Evolutionary conservation across 2,797 vertebrate species (phyloP).

Genomic region (Caiman crocodilus): DNA sequence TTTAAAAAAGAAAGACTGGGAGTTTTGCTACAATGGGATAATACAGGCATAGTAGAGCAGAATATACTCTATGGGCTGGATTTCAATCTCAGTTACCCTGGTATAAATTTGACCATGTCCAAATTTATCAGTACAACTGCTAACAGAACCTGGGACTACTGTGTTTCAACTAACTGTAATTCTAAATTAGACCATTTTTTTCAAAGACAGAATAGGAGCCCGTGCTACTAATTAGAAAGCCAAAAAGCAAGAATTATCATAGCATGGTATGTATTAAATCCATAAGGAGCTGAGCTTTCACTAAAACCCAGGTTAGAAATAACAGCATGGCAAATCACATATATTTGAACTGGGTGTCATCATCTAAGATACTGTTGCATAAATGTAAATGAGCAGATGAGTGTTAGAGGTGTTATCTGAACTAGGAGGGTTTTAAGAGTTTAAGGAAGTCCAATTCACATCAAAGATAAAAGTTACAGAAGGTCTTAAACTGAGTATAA

Average conservation of each 20-base stretch:
- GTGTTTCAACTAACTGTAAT: neutral
- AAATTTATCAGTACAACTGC: neutral
- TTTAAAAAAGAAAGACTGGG: no score
- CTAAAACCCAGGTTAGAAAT: neutral
- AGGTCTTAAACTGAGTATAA: neutral
- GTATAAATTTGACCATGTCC: neutral
- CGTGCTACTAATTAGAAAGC: neutral
- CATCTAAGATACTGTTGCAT: conserved; percentile 18
- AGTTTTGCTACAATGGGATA: neutral
- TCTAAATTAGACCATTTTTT: neutral
- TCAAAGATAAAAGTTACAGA: neutral
- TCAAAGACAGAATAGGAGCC: neutral
- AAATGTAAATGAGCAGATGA: neutral
- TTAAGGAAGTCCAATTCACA: neutral
- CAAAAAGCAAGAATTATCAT: conserved; percentile 4
- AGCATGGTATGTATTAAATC: neutral
- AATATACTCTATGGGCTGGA: neutral
- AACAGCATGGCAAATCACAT: conserved; percentile 1
- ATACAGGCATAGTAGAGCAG: neutral
- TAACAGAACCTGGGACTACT: neutral
- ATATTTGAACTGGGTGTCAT: conserved; percentile 28
- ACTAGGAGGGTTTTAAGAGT: neutral
- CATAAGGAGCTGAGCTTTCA: neutral
- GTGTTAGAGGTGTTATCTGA: neutral
- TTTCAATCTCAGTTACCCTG: neutral